Percentiles rank a stretch among this genome's conserved stretches.
Conservation (phyloP, 2,113 vertebrate species). For the Salminus brasiliensis region DNA sequence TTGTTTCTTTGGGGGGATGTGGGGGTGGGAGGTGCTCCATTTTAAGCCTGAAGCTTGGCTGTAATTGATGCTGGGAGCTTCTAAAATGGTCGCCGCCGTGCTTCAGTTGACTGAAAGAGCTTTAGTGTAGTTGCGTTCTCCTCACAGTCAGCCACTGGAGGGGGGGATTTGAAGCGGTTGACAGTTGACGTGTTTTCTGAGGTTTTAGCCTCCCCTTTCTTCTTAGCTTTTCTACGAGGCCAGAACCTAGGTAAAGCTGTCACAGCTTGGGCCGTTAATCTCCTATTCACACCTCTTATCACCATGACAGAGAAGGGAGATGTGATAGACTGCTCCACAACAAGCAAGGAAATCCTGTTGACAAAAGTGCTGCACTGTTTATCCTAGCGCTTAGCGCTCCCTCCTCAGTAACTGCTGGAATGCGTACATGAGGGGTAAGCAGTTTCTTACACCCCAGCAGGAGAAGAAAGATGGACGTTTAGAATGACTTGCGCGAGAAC, state of each 20-base stretch:
- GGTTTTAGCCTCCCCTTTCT: conserved; percentile 45
- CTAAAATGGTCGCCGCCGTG: conserved; percentile 7
- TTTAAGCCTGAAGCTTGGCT: conserved; percentile 13
- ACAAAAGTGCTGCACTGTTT: conserved; percentile 68
- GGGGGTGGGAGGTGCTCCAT: not conserved
- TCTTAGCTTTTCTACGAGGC: conserved; percentile 54
- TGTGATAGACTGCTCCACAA: conserved; percentile 59
- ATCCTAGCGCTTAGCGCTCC: conserved; percentile 52
- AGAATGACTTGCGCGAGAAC: conserved; percentile 1
- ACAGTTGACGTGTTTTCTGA: conserved; percentile 46
- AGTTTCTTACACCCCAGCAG: conserved; percentile 21
- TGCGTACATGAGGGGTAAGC: conserved; percentile 12
- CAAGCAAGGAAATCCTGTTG: conserved; percentile 65
- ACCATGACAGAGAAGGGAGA: conserved; percentile 63
- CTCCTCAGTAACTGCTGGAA: conserved; percentile 19
- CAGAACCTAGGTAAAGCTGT: conserved; percentile 58
- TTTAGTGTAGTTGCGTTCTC: conserved; percentile 1
- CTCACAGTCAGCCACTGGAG: conserved; percentile 17
- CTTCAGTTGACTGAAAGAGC: not conserved
- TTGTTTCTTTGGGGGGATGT: not conserved
- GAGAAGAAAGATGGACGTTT: conserved; percentile 27
- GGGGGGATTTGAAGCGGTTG: conserved; percentile 43
- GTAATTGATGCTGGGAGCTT: conserved; percentile 29
- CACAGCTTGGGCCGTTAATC: conserved; percentile 61
- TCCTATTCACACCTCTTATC: conserved; percentile 68